Conservation (phyloP, 2,888 invertebrate genomes). For the Pandemis heparana region DNA sequence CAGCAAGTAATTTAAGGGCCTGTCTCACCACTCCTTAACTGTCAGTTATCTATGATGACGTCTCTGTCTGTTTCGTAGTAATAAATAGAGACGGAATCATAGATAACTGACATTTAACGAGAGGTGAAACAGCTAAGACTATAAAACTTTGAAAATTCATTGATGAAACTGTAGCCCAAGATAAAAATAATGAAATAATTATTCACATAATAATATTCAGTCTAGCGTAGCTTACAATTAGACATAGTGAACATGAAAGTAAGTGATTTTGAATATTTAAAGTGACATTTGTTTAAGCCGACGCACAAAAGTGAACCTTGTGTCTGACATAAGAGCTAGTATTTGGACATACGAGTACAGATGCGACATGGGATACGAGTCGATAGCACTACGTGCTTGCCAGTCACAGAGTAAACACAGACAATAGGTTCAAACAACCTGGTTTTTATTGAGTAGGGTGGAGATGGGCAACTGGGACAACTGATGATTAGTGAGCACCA, state of each 20-base stretch:
- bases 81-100: no score
- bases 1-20: no score
- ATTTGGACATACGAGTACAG: neutral
- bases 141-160: neutral
- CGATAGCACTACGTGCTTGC: conserved; percentile 23
- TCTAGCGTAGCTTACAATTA: conserved; percentile 7
- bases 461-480: no score
- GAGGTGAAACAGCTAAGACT: no score
- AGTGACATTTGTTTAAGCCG: conserved; percentile 14
- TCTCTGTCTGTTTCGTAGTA: no score
- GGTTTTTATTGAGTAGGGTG: neutral
- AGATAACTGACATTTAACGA: no score
- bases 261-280: neutral
- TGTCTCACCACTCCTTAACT: no score
- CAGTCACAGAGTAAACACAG: neutral
- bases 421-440: neutral
- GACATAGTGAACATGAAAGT: conserved; percentile 3
- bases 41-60: no score
- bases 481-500: no score
- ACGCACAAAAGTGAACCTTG: conserved; percentile 22
- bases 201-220: neutral
- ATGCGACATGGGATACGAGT: conserved; percentile 6
- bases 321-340: conserved; percentile 1
- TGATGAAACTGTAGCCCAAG: conserved; percentile 2
- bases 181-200: no score